phyloP scores from a whole-genome alignment of 2,797 vertebrate species.

The Coranthus polyacanthus region DNA sequence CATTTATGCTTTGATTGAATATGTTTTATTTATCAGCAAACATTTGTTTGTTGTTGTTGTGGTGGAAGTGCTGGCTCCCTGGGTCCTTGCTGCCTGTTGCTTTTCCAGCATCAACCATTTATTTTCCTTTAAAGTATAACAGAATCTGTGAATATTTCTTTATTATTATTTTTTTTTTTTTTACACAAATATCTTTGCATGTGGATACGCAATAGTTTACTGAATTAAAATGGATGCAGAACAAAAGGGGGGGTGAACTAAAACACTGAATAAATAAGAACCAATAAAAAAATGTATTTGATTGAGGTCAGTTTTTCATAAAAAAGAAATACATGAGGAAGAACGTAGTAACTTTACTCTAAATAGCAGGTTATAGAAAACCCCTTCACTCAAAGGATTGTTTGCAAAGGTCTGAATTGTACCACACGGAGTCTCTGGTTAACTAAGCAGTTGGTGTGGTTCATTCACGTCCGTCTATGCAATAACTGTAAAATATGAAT shows the following conservation, averaged over 20 bases:
- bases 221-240: too few relatives aligned
- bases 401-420: slow-evolving; percentile 12
- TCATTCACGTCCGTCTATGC: slow-evolving; percentile 21
- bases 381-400: too few relatives aligned
- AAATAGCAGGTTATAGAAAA: too few relatives aligned
- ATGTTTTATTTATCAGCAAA: slow-evolving; percentile 83
- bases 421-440: slow-evolving; percentile 29
- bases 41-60: slow-evolving; percentile 76
- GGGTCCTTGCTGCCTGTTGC: slow-evolving; percentile 35
- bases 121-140: slow-evolving; percentile 7
- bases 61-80: slow-evolving; percentile 44
- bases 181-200: not conserved
- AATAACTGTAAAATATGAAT: slow-evolving; percentile 71
- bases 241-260: too few relatives aligned
- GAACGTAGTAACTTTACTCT: too few relatives aligned
- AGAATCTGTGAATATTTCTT: not conserved
- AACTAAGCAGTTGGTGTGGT: slow-evolving; percentile 36
- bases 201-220: not conserved
- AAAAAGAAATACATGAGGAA: not conserved
- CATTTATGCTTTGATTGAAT: slow-evolving; percentile 82
- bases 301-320: not conserved
- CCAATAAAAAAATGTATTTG: too few relatives aligned
- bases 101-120: slow-evolving; percentile 14
- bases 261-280: too few relatives aligned
- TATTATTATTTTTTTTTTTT: not conserved